phyloP scores from a whole-genome alignment of 1,140 invertebrate genomes.

The Calliphora vicina region DNA sequence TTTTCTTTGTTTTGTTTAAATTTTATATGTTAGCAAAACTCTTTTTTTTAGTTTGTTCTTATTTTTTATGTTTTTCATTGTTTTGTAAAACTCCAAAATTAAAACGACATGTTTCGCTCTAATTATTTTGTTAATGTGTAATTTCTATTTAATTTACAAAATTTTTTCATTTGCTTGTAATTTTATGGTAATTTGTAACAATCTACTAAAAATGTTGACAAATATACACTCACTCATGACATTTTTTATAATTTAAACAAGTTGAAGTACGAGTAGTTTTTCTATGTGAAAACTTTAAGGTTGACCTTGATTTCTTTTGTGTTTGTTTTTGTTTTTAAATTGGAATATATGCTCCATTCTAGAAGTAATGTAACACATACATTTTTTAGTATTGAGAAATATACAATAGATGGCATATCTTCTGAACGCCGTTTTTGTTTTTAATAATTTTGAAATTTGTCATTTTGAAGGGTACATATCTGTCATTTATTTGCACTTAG shows the following conservation, averaged over 20 bases:
- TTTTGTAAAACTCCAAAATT: not conserved
- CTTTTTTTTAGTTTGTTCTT: not conserved
- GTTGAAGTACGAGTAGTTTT: not conserved
- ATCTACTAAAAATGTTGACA: not conserved
- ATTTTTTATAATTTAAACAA: no score
- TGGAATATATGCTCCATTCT: no score
- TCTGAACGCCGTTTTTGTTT: no score
- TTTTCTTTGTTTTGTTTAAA: no score
- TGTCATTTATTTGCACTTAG: no score
- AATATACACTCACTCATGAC: no score
- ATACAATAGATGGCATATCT: no score
- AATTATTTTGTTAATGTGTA: not conserved
- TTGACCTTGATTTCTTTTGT: not conserved
- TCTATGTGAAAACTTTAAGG: not conserved
- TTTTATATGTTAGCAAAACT: not conserved
- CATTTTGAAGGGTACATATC: no score
- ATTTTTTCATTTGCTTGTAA: not conserved
- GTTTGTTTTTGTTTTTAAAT: not conserved
- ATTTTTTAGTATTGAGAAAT: no score
- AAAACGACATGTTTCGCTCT: not conserved
- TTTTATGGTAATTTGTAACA: not conserved
- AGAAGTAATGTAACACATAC: no score
- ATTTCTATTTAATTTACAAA: constrained; percentile 7
- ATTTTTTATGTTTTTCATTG: no score
- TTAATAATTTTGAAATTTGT: no score